These are phyloP conservation scores for Pherbina coryleti DNA, from an alignment of 2,888 invertebrate species.

Conservation along the genomic window DNA sequence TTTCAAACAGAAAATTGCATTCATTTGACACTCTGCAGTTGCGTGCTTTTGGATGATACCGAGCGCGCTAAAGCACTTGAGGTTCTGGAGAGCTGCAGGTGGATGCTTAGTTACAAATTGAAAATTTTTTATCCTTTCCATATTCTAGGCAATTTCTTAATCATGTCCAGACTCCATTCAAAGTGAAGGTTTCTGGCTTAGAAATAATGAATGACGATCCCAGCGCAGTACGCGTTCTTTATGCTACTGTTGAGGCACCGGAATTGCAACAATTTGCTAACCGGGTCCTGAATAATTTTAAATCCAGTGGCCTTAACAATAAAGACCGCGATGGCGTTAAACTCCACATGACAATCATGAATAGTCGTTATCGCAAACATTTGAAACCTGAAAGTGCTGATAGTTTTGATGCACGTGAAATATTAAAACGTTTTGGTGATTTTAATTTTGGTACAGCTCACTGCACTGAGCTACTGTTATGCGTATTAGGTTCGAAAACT, in stretches of 20 bases:
- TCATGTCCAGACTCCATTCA: slow-evolving; percentile 71
- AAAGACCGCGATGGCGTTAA: slow-evolving; percentile 76
- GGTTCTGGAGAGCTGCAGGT: slow-evolving; percentile 76
- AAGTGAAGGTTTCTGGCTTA: slow-evolving; percentile 77
- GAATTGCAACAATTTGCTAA: slow-evolving; percentile 78
- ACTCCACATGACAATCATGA: slow-evolving; percentile 90
- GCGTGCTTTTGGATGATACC: slow-evolving; percentile 81
- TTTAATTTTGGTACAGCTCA: slow-evolving; percentile 79
- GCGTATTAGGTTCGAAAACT: slow-evolving; percentile 70
- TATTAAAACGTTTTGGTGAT: slow-evolving; percentile 77
- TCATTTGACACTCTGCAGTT: slow-evolving; percentile 85
- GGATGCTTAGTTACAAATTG: slow-evolving; percentile 57
- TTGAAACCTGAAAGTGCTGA: slow-evolving; percentile 50
- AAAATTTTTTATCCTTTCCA: slow-evolving; percentile 51
- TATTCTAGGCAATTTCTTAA: slow-evolving; percentile 52
- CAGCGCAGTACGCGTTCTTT: slow-evolving; percentile 81
- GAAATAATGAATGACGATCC: slow-evolving; percentile 97
- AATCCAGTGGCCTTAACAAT: slow-evolving; percentile 72
- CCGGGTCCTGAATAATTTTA: slow-evolving; percentile 74
- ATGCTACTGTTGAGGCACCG: slow-evolving; percentile 75
- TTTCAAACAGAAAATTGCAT: slow-evolving; percentile 82
- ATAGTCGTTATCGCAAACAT: slow-evolving; percentile 74
- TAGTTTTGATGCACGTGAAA: slow-evolving; percentile 76
- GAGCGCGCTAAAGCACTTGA: slow-evolving; percentile 79
- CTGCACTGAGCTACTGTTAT: slow-evolving; percentile 79